These are phyloP conservation scores for Rhizomys pruinosus DNA, from an alignment of 2,113 vertebrate genomes.

Conservation along the genomic window DNA sequence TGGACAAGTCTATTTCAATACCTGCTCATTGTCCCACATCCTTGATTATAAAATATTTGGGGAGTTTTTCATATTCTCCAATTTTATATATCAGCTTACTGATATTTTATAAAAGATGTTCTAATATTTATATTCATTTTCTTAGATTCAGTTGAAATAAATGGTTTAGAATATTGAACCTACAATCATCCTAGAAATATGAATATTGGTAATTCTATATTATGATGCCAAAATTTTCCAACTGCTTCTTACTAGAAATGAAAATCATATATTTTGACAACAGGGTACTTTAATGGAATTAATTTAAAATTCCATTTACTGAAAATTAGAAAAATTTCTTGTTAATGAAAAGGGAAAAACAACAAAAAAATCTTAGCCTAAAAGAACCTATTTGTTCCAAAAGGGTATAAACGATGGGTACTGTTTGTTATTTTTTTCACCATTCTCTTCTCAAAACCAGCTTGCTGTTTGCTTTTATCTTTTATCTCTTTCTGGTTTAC, in stretches of 20 bases:
- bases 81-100: background rate
- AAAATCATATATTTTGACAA: slow-evolving; percentile 15
- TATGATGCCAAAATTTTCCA: background rate
- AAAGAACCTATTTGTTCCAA: background rate
- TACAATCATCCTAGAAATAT: background rate
- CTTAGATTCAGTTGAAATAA: background rate
- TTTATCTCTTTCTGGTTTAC: background rate
- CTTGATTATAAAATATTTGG: slow-evolving; percentile 45
- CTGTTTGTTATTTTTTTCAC: background rate
- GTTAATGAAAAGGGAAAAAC: background rate
- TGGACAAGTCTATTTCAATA: background rate
- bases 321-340: background rate
- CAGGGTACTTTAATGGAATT: slow-evolving; percentile 20
- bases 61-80: slow-evolving; percentile 2
- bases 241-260: slow-evolving; percentile 35
- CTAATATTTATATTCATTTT: slow-evolving; percentile 39
- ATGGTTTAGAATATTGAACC: slow-evolving; percentile 2
- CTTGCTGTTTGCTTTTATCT: background rate
- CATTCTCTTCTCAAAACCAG: background rate
- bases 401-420: background rate
- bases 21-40: background rate
- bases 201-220: slow-evolving; percentile 9
- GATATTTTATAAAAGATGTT: background rate
- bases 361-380: background rate
- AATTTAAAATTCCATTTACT: slow-evolving; percentile 31